phyloP scores from a whole-genome alignment of 1,140 invertebrate genomes.

The Megalopta genalis region DNA sequence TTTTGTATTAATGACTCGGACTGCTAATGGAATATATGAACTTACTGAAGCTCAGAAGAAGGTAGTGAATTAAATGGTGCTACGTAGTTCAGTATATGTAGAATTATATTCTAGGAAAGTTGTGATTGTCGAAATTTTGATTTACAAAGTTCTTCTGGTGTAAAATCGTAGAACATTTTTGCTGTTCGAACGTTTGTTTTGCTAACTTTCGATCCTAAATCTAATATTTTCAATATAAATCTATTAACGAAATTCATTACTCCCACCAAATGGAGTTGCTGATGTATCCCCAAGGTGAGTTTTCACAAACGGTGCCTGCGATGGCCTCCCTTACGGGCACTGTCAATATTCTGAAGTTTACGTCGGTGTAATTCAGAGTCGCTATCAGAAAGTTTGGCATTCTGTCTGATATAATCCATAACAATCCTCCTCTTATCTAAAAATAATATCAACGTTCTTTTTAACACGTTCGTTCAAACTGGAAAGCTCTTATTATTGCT shows the following conservation, averaged over 20 bases:
- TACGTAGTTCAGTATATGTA: too few relatives aligned
- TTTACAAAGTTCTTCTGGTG: too few relatives aligned
- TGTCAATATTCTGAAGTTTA: slow-evolving; percentile 89
- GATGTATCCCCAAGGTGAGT: slow-evolving; percentile 64
- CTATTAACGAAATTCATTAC: slow-evolving; percentile 14
- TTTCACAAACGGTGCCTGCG: slow-evolving; percentile 86
- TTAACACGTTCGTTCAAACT: neutral
- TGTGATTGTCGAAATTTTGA: too few relatives aligned
- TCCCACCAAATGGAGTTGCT: slow-evolving; percentile 68
- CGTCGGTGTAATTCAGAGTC: slow-evolving; percentile 86
- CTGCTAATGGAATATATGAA: too few relatives aligned
- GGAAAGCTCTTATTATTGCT: too few relatives aligned
- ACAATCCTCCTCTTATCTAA: slow-evolving; percentile 70
- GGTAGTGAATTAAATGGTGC: too few relatives aligned
- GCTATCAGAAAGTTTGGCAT: slow-evolving; percentile 89
- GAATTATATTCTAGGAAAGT: too few relatives aligned
- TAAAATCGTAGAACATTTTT: too few relatives aligned
- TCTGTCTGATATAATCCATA: slow-evolving; percentile 89
- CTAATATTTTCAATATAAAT: neutral
- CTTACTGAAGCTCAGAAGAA: too few relatives aligned
- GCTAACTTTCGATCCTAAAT: neutral
- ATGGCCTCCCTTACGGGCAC: slow-evolving; percentile 84
- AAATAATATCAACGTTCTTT: neutral
- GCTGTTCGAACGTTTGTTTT: too few relatives aligned
- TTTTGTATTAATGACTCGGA: too few relatives aligned